Percentiles rank a stretch among this genome's conserved stretches.
These are phyloP conservation scores for Oryctes rhinoceros DNA, from an alignment of 1,140 invertebrate species.

Conservation along the genomic window DNA sequence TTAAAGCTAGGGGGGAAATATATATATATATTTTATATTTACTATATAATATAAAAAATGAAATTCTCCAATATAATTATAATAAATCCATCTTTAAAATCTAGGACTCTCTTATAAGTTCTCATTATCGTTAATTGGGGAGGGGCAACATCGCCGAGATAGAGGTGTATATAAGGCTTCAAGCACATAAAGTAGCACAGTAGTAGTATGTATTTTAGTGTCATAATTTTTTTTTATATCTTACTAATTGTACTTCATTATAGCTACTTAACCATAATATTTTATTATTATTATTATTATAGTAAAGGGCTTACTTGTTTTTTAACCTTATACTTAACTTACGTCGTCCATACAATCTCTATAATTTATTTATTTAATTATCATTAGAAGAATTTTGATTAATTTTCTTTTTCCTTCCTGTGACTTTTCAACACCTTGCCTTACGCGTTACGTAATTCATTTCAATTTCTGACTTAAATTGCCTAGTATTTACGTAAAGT, in stretches of 20 bases:
- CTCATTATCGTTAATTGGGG: background rate
- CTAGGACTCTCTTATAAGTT: conserved; percentile 22
- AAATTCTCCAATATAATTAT: background rate
- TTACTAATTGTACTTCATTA: conserved; percentile 41
- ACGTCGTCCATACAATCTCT: conserved; percentile 28
- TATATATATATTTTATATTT: background rate
- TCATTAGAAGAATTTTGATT: conserved; percentile 29
- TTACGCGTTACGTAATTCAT: background rate
- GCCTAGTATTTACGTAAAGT: background rate
- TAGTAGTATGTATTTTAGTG: conserved; percentile 22
- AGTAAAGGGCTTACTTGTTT: background rate
- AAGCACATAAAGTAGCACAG: conserved; percentile 38
- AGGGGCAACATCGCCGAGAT: conserved; percentile 28
- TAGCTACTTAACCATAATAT: conserved; percentile 33
- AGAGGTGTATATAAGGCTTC: conserved; percentile 27
- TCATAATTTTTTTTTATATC: conserved; percentile 33
- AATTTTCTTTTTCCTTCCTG: background rate
- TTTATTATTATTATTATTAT: conserved; percentile 20
- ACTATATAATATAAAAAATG: conserved; percentile 28
- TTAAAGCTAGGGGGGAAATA: conserved; percentile 17
- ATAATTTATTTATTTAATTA: conserved; percentile 3
- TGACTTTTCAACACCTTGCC: background rate
- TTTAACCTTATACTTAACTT: conserved; percentile 17
- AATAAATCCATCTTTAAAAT: conserved; percentile 25
- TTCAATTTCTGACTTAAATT: background rate